A percentile compares a stretch with the other conserved stretches of the same genome.
phyloP scores from a whole-genome alignment of 2,888 invertebrate species.

The Eurytoma adleriae region DNA sequence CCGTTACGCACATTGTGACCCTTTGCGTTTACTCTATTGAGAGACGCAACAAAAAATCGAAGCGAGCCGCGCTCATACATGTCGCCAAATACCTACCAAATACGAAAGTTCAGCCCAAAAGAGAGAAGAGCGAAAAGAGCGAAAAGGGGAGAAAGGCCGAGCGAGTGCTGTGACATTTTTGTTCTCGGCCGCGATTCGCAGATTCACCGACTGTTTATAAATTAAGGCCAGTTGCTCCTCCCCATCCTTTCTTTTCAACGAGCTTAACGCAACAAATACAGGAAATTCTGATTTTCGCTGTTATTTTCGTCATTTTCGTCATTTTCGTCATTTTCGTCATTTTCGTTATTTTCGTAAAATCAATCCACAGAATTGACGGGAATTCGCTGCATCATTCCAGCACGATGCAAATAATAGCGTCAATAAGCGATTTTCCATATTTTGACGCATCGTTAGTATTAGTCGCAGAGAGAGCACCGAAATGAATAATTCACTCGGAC shows the following conservation, averaged over 20 bases:
- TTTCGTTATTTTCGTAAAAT: not conserved
- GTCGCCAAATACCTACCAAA: not conserved
- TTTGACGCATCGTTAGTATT: slow-evolving; percentile 32
- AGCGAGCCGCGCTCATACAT: not conserved
- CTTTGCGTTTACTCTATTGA: slow-evolving; percentile 25
- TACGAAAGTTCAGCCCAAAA: not conserved
- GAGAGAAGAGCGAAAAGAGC: not conserved
- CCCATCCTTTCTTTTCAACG: too few relatives aligned
- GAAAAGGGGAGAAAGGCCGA: too few relatives aligned
- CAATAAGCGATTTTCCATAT: slow-evolving; percentile 42
- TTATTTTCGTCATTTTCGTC: not conserved
- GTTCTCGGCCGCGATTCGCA: not conserved
- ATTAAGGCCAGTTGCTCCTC: slow-evolving; percentile 6
- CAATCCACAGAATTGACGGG: not conserved
- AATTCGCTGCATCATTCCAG: slow-evolving; percentile 4
- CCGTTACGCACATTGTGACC: slow-evolving; percentile 27
- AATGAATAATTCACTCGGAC: slow-evolving; percentile 59
- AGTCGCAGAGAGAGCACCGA: slow-evolving; percentile 6
- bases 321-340: too few relatives aligned
- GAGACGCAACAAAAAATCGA: slow-evolving; percentile 15
- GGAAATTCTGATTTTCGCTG: too few relatives aligned
- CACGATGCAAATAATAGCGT: slow-evolving; percentile 18
- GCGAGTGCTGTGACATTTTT: too few relatives aligned
- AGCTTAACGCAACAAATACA: too few relatives aligned
- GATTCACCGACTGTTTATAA: slow-evolving; percentile 4